Evolutionary conservation across 1,140 invertebrate species (phyloP), one percentile per base, ranked within the genome.

Genomic region (Ips typographus): DNA sequence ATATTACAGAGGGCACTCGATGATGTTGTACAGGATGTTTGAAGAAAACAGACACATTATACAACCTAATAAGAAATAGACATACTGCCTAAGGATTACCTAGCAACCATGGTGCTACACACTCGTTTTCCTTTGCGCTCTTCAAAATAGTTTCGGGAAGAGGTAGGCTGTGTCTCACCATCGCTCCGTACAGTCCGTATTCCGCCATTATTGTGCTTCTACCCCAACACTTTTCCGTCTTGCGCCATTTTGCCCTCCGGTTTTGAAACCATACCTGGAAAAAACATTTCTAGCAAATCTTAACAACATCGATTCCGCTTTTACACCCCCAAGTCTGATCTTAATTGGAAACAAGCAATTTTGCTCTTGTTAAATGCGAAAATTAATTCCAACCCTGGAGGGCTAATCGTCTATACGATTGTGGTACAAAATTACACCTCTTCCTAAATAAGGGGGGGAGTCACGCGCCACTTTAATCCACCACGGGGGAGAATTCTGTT

Each of bases 211-310:
- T 99, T 72, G 96, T 99, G 80, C 94, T 96, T 74, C 96, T 89
- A 4, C 97, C 98, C 97, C 97, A 99, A 76, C 95, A 98, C 82
- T 99, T 99, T 83, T 99, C 96, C 36, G 96, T 99, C 82, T 99
- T 99, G 64, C 97, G 90, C 96, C 96, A 99, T 82, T 99, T 99
- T 72, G 96, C 96, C 66, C 96, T 86, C 39, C 96, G 87, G 81
- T 99, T 99, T 85, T 99, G 95, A 82, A 98, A 99, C 96, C 97
- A 99, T 1, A 99, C 96, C 96, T 98, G 85, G 38, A 84, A 83
- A 36, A 73, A 70, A 66, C 22, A 62, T 62, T 2, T 47, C 57
- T 40, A 40, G 39, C 53, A 56, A 56, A 56, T 22, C 22, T 22
- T 22, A 22, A 22, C 22, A 22, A 22, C 22, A 22, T 22, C 22